A percentile compares a stretch with the other conserved stretches of the same genome.
Evolutionary conservation across 2,113 vertebrate species (phyloP).

Genomic region (Verasper variegatus): DNA sequence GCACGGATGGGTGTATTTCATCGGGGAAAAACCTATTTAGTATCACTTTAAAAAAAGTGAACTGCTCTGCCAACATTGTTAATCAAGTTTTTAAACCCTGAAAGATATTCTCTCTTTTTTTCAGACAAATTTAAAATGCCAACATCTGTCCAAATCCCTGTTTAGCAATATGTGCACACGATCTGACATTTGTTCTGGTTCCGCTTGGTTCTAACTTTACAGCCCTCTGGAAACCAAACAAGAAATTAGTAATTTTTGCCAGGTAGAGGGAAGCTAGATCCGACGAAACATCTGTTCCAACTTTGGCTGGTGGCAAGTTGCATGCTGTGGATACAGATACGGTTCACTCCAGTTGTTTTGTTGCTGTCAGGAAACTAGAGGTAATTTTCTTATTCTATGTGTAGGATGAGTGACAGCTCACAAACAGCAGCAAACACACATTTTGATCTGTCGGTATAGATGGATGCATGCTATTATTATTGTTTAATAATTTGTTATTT

Average conservation of each 20-base stretch:
- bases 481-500: too few relatives aligned
- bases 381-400: slow-evolving; percentile 7
- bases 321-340: slow-evolving; percentile 48
- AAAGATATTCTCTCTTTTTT: slow-evolving; percentile 29
- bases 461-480: too few relatives aligned
- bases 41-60: slow-evolving; percentile 1
- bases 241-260: slow-evolving; percentile 69
- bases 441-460: too few relatives aligned
- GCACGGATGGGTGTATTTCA: not conserved
- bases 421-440: not conserved
- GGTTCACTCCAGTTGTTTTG: slow-evolving; percentile 39
- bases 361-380: slow-evolving; percentile 16
- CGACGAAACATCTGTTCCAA: slow-evolving; percentile 67
- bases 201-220: slow-evolving; percentile 69
- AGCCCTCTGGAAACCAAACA: slow-evolving; percentile 69
- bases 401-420: not conserved
- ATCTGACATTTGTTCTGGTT: slow-evolving; percentile 73
- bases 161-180: slow-evolving; percentile 61
- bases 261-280: slow-evolving; percentile 54
- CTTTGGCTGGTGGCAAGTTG: slow-evolving; percentile 56
- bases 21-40: not conserved
- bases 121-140: slow-evolving; percentile 58
- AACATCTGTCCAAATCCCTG: slow-evolving; percentile 69
- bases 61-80: slow-evolving; percentile 43
- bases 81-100: slow-evolving; percentile 56